Conservation (phyloP, 1,140 invertebrate species). For the Zaprionus camerounensis region DNA sequence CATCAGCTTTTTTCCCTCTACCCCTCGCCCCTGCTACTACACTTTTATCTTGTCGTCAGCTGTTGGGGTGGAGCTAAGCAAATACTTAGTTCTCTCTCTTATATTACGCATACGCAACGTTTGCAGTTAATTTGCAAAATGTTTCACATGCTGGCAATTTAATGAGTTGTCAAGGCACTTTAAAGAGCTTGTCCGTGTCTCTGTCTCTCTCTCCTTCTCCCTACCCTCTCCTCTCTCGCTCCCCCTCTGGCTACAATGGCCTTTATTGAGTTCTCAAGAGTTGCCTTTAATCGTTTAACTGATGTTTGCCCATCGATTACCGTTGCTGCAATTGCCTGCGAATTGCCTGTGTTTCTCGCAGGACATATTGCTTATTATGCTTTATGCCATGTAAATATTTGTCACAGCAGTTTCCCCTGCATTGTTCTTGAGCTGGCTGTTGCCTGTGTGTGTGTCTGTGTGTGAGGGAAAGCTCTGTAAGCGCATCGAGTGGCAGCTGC, state of each 20-base stretch:
- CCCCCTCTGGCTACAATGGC: slow-evolving; percentile 10
- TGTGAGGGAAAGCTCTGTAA: slow-evolving; percentile 1
- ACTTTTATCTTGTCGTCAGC: slow-evolving; percentile 1
- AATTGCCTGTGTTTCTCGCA: slow-evolving; percentile 8
- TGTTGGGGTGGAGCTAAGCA: slow-evolving; percentile 40
- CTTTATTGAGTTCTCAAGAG: slow-evolving; percentile 52
- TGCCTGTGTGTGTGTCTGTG: neutral
- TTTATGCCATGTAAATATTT: slow-evolving; percentile 67
- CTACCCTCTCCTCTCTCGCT: neutral
- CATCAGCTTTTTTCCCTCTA: slow-evolving; percentile 18
- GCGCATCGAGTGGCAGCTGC: slow-evolving; percentile 36
- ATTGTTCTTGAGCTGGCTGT: neutral
- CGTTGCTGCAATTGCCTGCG: slow-evolving; percentile 22
- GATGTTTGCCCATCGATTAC: slow-evolving; percentile 58
- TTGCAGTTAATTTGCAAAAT: slow-evolving; percentile 80
- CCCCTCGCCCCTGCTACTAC: neutral
- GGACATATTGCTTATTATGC: slow-evolving; percentile 56
- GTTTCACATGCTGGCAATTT: slow-evolving; percentile 72
- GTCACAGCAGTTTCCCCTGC: slow-evolving; percentile 31
- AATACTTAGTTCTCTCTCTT: slow-evolving; percentile 61
- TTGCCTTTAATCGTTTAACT: slow-evolving; percentile 21
- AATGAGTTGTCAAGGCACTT: slow-evolving; percentile 69
- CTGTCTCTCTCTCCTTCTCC: neutral
- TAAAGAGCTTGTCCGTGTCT: neutral
- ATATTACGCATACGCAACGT: slow-evolving; percentile 74